phyloP scores from a whole-genome alignment of 2,113 vertebrate species.

The Morone saxatilis region DNA sequence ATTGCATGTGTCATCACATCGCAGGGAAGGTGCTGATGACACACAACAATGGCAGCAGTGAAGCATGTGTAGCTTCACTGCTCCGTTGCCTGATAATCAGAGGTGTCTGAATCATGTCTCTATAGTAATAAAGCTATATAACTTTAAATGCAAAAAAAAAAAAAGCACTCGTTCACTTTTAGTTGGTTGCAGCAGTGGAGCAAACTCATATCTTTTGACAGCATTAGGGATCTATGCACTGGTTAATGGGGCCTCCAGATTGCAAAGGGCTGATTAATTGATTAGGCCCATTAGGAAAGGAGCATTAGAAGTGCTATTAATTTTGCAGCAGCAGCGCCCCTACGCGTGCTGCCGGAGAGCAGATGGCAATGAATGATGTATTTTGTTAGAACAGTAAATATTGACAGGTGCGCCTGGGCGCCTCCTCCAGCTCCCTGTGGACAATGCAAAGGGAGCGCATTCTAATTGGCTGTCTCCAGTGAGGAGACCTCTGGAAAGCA shows the following conservation, averaged over 20 bases:
- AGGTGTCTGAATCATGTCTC: slow-evolving; percentile 40
- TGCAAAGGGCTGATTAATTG: slow-evolving; percentile 77
- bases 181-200: slow-evolving; percentile 35
- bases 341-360: slow-evolving; percentile 67
- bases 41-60: slow-evolving; percentile 23
- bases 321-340: slow-evolving; percentile 73
- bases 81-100: neutral
- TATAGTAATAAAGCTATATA: slow-evolving; percentile 19
- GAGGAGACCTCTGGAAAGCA: slow-evolving; percentile 57
- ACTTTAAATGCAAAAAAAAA: slow-evolving; percentile 19
- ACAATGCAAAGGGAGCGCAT: slow-evolving; percentile 52
- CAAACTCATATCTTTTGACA: slow-evolving; percentile 63
- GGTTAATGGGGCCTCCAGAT: slow-evolving; percentile 73
- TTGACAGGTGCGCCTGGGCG: slow-evolving; percentile 78
- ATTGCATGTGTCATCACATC: slow-evolving; percentile 36
- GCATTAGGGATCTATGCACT: slow-evolving; percentile 62
- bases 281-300: slow-evolving; percentile 80
- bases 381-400: slow-evolving; percentile 83
- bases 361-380: slow-evolving; percentile 83
- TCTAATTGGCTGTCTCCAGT: slow-evolving; percentile 76
- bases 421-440: slow-evolving; percentile 60
- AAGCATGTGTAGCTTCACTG: slow-evolving; percentile 2
- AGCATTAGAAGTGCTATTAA: slow-evolving; percentile 79
- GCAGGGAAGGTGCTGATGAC: slow-evolving; percentile 19
- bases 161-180: slow-evolving; percentile 23